Conservation (phyloP, 2,888 invertebrate genomes). For the Euproctis similis region DNA sequence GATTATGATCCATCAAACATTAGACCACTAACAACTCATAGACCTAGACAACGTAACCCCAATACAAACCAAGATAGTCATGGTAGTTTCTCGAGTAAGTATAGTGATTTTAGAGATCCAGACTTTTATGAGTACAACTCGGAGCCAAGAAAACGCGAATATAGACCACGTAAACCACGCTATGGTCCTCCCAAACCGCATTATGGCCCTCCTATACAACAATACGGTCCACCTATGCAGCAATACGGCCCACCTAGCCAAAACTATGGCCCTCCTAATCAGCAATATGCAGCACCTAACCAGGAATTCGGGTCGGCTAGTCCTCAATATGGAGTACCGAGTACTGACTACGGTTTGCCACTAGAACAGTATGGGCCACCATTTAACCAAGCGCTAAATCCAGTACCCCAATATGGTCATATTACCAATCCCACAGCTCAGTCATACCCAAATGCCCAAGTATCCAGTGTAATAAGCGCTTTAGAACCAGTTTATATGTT, state of each 20-base stretch:
- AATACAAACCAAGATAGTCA: conserved; percentile 3
- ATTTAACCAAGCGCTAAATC: neutral
- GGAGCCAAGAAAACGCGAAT: conserved; percentile 4
- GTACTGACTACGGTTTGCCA: conserved; percentile 9
- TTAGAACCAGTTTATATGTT: conserved; percentile 60
- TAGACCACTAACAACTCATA: neutral
- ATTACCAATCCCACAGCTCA: neutral
- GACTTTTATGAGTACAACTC: conserved; percentile 14
- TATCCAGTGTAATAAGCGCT: conserved; percentile 16
- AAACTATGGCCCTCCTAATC: neutral
- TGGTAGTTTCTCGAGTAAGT: conserved; percentile 11
- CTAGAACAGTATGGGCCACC: conserved; percentile 4
- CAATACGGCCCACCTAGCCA: conserved; percentile 1
- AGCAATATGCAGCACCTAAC: neutral
- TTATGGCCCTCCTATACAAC: conserved; percentile 2
- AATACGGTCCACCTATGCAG: neutral
- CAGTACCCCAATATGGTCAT: too few species aligned
- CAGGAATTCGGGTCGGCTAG: neutral
- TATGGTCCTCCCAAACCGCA: neutral
- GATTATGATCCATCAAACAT: conserved; percentile 13
- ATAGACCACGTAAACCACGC: conserved; percentile 1
- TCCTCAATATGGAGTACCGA: conserved; percentile 4
- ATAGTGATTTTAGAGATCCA: conserved; percentile 13
- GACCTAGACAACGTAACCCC: conserved; percentile 5
- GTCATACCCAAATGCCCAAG: conserved; percentile 3